These are phyloP conservation scores for Pyrrhosoma nymphula DNA, from an alignment of 2,888 invertebrate genomes.

Conservation along the genomic window DNA sequence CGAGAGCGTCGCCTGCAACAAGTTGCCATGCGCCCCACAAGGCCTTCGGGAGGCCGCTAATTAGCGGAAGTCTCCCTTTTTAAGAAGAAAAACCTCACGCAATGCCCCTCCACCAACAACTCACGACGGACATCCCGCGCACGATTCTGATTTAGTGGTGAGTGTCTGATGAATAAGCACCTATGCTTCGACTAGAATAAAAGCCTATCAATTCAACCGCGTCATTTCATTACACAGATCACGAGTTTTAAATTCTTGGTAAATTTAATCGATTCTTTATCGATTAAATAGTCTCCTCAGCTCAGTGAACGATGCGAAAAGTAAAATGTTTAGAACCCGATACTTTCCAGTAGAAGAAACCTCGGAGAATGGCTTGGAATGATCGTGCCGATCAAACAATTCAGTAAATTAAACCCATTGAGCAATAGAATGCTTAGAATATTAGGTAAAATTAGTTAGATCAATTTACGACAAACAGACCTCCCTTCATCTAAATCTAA, in stretches of 20 bases:
- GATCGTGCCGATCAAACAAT: too few species aligned
- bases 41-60: constrained; percentile 24
- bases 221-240: not conserved
- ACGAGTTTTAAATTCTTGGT: not conserved
- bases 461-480: too few species aligned
- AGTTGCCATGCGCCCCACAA: constrained; percentile 47
- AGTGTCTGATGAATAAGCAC: not conserved
- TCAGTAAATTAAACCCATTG: too few species aligned
- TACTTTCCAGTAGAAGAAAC: too few species aligned
- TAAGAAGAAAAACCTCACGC: not conserved
- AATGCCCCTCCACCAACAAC: not conserved
- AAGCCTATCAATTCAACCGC: not conserved
- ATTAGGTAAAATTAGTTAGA: too few species aligned
- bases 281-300: too few species aligned
- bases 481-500: too few species aligned
- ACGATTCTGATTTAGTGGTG: not conserved
- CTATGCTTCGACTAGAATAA: not conserved
- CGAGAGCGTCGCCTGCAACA: constrained; percentile 30
- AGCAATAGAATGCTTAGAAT: too few species aligned
- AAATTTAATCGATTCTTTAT: not conserved
- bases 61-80: constrained; percentile 6
- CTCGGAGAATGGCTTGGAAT: too few species aligned
- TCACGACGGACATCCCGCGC: not conserved
- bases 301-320: not conserved
- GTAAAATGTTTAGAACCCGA: too few species aligned